These are phyloP conservation scores for Epinephelus cyanopodus DNA, from an alignment of 2,113 vertebrate species.

Conservation along the genomic window DNA sequence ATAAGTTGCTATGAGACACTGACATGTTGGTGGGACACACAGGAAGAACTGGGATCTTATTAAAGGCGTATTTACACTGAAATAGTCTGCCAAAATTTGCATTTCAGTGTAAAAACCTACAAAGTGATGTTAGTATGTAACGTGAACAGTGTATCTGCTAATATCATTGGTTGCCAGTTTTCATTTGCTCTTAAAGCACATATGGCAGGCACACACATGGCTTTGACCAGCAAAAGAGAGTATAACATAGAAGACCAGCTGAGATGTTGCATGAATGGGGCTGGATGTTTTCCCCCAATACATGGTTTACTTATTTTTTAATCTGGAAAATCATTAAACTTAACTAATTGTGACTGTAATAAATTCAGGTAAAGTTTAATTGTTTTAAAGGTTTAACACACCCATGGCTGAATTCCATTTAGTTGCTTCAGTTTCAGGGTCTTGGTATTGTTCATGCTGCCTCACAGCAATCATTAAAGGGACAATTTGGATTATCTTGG, in stretches of 20 bases:
- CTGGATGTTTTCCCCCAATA: not conserved
- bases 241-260: not conserved
- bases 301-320: not conserved
- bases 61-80: not conserved
- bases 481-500: no score
- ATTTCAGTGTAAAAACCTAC: not conserved
- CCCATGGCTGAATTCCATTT: not conserved
- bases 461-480: no score
- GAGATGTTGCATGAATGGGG: not conserved
- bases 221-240: not conserved
- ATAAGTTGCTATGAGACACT: constrained; percentile 38
- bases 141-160: not conserved
- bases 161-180: not conserved
- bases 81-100: not conserved
- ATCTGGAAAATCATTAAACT: not conserved
- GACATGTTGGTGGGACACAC: constrained; percentile 22
- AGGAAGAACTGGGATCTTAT: not conserved
- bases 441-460: not conserved
- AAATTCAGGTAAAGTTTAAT: not conserved
- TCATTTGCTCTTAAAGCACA: not conserved
- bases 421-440: not conserved
- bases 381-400: not conserved
- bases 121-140: not conserved
- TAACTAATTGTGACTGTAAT: not conserved
- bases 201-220: not conserved